Conservation (phyloP, 2,113 vertebrate species). For the Pseudopipra pipra region DNA sequence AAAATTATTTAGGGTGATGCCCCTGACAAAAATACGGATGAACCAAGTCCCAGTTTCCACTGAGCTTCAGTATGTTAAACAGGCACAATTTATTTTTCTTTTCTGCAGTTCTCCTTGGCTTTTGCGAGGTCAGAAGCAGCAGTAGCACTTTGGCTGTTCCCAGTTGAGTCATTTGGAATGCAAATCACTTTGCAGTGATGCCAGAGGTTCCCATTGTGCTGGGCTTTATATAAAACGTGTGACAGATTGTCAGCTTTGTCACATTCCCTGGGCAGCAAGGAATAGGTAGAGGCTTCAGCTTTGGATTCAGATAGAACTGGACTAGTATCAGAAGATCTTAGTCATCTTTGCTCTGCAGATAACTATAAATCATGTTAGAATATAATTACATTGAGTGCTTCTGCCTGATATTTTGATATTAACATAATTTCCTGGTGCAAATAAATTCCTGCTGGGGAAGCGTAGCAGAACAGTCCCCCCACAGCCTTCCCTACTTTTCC, state of each 20-base stretch:
- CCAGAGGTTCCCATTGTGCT: slow-evolving; percentile 54
- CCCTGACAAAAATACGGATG: slow-evolving; percentile 50
- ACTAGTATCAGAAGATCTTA: neutral
- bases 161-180: slow-evolving; percentile 51
- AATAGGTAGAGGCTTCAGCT: slow-evolving; percentile 2
- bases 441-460: neutral
- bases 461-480: neutral
- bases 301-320: neutral
- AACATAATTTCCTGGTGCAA: neutral
- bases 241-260: slow-evolving; percentile 52
- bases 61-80: slow-evolving; percentile 21
- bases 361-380: neutral
- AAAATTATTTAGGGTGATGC: slow-evolving; percentile 64
- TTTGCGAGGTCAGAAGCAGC: slow-evolving; percentile 46
- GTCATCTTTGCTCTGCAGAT: neutral
- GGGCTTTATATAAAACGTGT: slow-evolving; percentile 15
- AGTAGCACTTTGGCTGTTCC: slow-evolving; percentile 52
- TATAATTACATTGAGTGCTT: neutral
- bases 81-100: slow-evolving; percentile 31
- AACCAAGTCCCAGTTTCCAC: slow-evolving; percentile 54
- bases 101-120: slow-evolving; percentile 52
- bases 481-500: neutral
- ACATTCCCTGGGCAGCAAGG: neutral
- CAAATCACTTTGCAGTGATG: slow-evolving; percentile 46
- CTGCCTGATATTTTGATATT: neutral